Evolutionary conservation across 2,113 vertebrate genomes (phyloP).

Genomic region (Pachypanchax playfairii): DNA sequence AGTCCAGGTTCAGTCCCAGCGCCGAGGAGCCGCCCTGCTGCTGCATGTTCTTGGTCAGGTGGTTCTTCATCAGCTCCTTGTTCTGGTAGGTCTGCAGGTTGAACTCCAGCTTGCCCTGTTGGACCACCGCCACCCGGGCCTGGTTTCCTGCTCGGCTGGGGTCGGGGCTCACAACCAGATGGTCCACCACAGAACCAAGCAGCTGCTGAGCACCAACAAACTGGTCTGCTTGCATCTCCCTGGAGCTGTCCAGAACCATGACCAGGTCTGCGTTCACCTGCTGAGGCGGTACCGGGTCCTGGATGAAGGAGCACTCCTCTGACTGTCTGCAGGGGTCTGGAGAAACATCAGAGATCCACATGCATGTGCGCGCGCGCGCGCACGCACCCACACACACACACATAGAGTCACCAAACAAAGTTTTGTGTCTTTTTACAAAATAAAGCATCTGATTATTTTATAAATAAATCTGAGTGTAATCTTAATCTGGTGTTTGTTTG

Average conservation of each 20-base stretch:
- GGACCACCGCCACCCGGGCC: conserved; percentile 81
- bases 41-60: conserved; percentile 65
- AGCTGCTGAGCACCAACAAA: conserved; percentile 79
- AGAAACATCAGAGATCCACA: background rate
- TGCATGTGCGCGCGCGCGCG: too few relatives aligned
- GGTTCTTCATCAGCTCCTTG: conserved; percentile 75
- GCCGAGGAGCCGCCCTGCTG: conserved; percentile 75
- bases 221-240: conserved; percentile 69
- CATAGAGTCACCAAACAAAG: too few relatives aligned
- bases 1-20: conserved; percentile 82
- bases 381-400: too few relatives aligned
- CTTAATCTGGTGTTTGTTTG: too few relatives aligned
- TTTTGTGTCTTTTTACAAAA: too few relatives aligned
- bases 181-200: conserved; percentile 78
- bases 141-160: conserved; percentile 29
- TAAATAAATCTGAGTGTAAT: too few relatives aligned
- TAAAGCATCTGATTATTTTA: background rate
- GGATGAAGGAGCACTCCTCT: conserved; percentile 59
- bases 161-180: conserved; percentile 76
- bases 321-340: conserved; percentile 83
- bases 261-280: conserved; percentile 81
- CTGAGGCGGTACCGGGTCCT: conserved; percentile 41
- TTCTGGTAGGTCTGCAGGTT: conserved; percentile 68
- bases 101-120: conserved; percentile 81
- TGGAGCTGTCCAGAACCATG: conserved; percentile 84